Percentiles rank a stretch among this genome's conserved stretches.
phyloP scores from a whole-genome alignment of 1,140 invertebrate species.

The Ceratosolen fusciceps region DNA sequence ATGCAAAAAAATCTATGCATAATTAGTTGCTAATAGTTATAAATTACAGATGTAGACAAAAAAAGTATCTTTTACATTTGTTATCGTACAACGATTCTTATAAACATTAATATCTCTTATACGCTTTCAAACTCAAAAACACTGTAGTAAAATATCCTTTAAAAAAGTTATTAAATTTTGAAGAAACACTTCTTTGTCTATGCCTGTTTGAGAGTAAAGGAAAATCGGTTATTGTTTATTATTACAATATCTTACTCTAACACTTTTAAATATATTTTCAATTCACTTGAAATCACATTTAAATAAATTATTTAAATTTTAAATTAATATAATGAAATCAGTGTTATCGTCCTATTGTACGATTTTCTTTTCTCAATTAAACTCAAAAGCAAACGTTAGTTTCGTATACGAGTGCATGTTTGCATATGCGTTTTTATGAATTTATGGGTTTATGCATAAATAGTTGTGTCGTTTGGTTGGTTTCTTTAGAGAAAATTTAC shows the following conservation, averaged over 20 bases:
- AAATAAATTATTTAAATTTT: background rate
- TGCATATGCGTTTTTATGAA: background rate
- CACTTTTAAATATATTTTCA: slow-evolving; percentile 13
- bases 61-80: slow-evolving; percentile 27
- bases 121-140: no score
- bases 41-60: slow-evolving; percentile 15
- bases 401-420: background rate
- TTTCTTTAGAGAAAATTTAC: no score
- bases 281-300: slow-evolving; percentile 3
- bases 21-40: slow-evolving; percentile 2
- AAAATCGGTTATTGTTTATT: slow-evolving; percentile 13
- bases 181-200: slow-evolving; percentile 33
- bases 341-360: background rate
- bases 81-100: background rate
- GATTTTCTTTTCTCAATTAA: slow-evolving; percentile 8
- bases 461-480: no score
- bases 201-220: background rate
- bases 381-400: background rate
- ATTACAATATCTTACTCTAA: background rate
- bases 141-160: background rate
- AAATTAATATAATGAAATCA: background rate
- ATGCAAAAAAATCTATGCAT: slow-evolving; percentile 27
- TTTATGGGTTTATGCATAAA: background rate
- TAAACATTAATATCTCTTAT: background rate
- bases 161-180: background rate